Evolutionary conservation across 1,140 invertebrate species (phyloP).

Genomic region (Drosophila pandora): DNA sequence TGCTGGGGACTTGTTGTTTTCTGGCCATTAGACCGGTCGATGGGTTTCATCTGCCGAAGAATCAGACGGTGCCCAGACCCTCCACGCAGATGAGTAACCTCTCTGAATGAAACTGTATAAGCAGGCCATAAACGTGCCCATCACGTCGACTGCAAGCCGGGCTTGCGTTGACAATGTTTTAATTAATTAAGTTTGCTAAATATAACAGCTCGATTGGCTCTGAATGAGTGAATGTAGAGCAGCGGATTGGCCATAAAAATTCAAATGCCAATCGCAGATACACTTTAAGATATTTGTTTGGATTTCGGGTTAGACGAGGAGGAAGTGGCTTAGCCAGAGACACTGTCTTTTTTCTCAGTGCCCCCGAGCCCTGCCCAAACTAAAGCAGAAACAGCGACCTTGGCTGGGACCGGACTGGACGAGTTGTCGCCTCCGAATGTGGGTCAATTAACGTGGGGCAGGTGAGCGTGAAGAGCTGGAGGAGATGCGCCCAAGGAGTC

Average conservation of each 20-base stretch:
- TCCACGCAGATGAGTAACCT: background rate
- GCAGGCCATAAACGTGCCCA: conserved; percentile 30
- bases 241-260: conserved; percentile 47
- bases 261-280: conserved; percentile 46
- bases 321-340: background rate
- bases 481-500: conserved; percentile 25
- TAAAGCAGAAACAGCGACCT: conserved; percentile 40
- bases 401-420: conserved; percentile 31
- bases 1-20: conserved; percentile 7
- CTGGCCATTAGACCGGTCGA: conserved; percentile 8
- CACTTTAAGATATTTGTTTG: background rate
- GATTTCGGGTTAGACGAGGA: background rate
- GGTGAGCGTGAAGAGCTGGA: conserved; percentile 37
- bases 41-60: conserved; percentile 36
- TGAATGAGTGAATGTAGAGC: conserved; percentile 59
- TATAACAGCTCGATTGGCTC: conserved; percentile 9
- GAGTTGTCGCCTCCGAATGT: conserved; percentile 66
- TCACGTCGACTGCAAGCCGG: conserved; percentile 21
- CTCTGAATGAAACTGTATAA: conserved; percentile 29
- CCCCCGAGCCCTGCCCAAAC: conserved; percentile 29
- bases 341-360: conserved; percentile 8
- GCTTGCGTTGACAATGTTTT: conserved; percentile 32
- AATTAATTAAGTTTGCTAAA: conserved; percentile 59
- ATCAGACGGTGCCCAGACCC: background rate
- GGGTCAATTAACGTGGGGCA: conserved; percentile 69